phyloP scores from a whole-genome alignment of 1,140 invertebrate genomes.

The Eufriesea mexicana region DNA sequence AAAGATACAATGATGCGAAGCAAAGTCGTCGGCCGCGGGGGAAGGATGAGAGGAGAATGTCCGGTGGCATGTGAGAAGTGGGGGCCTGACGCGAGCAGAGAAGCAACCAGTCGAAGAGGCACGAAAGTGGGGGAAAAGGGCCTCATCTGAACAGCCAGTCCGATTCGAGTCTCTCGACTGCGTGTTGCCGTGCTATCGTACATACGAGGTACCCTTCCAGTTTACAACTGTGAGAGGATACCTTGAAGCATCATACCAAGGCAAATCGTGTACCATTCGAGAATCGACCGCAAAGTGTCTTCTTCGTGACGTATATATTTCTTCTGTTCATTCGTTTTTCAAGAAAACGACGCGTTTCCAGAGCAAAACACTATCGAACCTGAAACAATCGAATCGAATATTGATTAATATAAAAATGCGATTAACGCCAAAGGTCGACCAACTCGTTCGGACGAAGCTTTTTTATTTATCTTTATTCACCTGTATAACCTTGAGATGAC shows the following conservation, averaged over 20 bases:
- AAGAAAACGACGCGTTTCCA: neutral
- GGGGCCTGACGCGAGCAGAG: constrained; percentile 51
- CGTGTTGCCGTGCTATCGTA: constrained; percentile 56
- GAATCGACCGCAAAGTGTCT: constrained; percentile 15
- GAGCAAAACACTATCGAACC: too few relatives aligned
- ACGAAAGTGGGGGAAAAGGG: constrained; percentile 52
- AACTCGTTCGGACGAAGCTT: neutral
- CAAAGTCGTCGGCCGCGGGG: constrained; percentile 18
- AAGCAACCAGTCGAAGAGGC: constrained; percentile 58
- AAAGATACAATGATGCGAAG: constrained; percentile 51
- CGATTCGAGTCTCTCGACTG: constrained; percentile 60
- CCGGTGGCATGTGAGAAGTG: constrained; percentile 63
- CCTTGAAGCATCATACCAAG: constrained; percentile 14
- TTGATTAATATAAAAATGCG: neutral
- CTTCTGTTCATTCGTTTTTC: neutral
- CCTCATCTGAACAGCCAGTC: constrained; percentile 68
- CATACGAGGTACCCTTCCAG: constrained; percentile 39
- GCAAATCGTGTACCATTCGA: constrained; percentile 13
- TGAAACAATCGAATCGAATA: neutral
- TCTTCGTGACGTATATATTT: constrained; percentile 4
- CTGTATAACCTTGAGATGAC: constrained; percentile 2
- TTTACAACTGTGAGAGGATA: constrained; percentile 41
- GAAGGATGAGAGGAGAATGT: constrained; percentile 53
- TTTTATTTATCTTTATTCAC: neutral
- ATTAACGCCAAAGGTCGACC: neutral